Conservation (phyloP, 2,888 invertebrate genomes). For the Agrochola circellaris region DNA sequence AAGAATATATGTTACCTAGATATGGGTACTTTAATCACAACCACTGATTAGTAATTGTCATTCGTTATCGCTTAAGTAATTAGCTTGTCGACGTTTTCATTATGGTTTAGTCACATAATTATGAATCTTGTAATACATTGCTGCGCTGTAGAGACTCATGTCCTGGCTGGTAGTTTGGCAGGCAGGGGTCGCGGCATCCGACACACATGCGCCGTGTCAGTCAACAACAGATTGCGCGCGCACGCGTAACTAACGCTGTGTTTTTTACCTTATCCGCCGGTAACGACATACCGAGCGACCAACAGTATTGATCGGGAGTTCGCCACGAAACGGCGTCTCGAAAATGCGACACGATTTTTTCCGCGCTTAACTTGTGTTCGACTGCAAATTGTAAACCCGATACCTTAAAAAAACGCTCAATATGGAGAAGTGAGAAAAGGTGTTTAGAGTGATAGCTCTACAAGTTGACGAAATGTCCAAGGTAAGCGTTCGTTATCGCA, state of each 20-base stretch:
- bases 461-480: constrained; percentile 85
- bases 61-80: constrained; percentile 25
- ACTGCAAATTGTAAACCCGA: constrained; percentile 63
- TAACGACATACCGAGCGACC: constrained; percentile 73
- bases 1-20: too few species aligned
- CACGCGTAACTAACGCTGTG: constrained; percentile 81
- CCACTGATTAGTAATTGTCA: constrained; percentile 17
- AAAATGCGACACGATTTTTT: constrained; percentile 81
- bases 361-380: constrained; percentile 77
- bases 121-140: constrained; percentile 21
- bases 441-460: constrained; percentile 70
- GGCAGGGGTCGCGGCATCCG: constrained; percentile 71
- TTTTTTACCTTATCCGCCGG: constrained; percentile 85
- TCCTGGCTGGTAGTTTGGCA: constrained; percentile 60
- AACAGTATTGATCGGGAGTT: constrained; percentile 88
- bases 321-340: constrained; percentile 82
- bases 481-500: constrained; percentile 79
- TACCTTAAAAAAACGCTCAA: constrained; percentile 49
- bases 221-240: constrained; percentile 88
- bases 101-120: constrained; percentile 30
- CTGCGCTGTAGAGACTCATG: constrained; percentile 38
- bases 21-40: constrained; percentile 25
- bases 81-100: constrained; percentile 25
- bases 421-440: constrained; percentile 79
- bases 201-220: constrained; percentile 84